These are phyloP conservation scores for Corythaeola cristata DNA, from an alignment of 2,113 vertebrate genomes.

Conservation along the genomic window DNA sequence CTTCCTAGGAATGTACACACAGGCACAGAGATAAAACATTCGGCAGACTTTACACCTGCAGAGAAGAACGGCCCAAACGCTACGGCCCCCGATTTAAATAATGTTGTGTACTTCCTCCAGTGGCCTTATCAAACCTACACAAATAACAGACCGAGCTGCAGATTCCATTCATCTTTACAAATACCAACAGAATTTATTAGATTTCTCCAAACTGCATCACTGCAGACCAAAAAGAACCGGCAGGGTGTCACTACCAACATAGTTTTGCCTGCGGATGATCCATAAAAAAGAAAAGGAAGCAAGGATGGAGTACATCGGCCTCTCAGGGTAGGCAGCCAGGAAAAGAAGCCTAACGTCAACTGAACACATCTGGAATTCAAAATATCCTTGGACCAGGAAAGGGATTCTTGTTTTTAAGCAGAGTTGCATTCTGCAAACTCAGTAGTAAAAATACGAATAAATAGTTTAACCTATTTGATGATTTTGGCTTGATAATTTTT, in stretches of 20 bases:
- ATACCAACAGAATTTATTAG: background rate
- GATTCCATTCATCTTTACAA: background rate
- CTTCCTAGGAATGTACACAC: background rate
- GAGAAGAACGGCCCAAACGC: background rate
- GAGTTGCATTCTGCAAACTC: background rate
- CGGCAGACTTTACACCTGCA: background rate
- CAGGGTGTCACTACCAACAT: background rate
- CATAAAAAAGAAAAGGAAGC: background rate
- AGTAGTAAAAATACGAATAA: background rate
- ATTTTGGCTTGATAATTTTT: background rate
- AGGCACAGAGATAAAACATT: background rate
- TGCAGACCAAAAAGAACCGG: background rate
- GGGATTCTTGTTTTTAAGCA: background rate
- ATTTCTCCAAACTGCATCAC: background rate
- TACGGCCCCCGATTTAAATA: background rate
- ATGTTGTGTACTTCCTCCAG: background rate
- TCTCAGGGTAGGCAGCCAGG: background rate
- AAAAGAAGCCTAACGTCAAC: background rate
- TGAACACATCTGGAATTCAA: background rate
- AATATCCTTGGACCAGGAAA: background rate
- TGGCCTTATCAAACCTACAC: background rate
- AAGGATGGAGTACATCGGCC: rapidly evolving
- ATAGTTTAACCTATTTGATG: background rate
- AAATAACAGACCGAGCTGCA: background rate
- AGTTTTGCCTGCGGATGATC: background rate